phyloP scores from a whole-genome alignment of 2,113 vertebrate genomes.

The Neodon shergylaensis region DNA sequence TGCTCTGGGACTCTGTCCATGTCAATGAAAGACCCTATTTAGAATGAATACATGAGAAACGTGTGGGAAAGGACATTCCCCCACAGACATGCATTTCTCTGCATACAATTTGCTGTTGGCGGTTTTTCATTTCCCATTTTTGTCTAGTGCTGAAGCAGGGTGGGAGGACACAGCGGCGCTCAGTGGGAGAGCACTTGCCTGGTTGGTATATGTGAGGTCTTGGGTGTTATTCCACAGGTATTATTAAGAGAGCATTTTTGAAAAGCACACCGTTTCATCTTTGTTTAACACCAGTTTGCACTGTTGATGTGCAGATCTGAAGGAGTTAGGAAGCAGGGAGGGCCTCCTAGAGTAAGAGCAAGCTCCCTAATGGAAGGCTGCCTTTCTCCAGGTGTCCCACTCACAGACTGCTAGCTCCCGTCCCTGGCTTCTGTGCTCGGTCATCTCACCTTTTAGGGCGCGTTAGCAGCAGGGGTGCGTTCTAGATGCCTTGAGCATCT shows the following conservation, averaged over 20 bases:
- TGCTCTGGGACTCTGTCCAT: not conserved
- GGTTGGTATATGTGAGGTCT: too few species aligned
- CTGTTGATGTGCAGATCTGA: not conserved
- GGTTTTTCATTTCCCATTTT: constrained; percentile 29
- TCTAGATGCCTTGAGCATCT: not conserved
- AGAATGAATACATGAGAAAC: not conserved
- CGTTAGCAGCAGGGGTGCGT: not conserved
- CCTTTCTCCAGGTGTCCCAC: not conserved
- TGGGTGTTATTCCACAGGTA: not conserved
- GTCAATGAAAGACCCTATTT: not conserved
- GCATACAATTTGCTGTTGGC: not conserved
- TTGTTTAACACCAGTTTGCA: not conserved
- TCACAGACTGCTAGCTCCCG: not conserved
- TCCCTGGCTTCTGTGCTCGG: not conserved
- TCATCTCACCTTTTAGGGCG: not conserved
- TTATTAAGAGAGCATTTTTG: not conserved
- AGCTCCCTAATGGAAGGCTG: not conserved
- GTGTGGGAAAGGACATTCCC: not conserved
- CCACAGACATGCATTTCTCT: not conserved
- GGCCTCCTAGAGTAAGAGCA: not conserved
- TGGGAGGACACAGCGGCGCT: not conserved
- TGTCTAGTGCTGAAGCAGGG: not conserved
- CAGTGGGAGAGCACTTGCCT: not conserved
- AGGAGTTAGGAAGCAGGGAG: not conserved
- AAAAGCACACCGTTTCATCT: not conserved